Percentiles rank a stretch among this genome's conserved stretches.
Conservation (phyloP, 2,113 vertebrate species). For the Ptilonorhynchus violaceus region DNA sequence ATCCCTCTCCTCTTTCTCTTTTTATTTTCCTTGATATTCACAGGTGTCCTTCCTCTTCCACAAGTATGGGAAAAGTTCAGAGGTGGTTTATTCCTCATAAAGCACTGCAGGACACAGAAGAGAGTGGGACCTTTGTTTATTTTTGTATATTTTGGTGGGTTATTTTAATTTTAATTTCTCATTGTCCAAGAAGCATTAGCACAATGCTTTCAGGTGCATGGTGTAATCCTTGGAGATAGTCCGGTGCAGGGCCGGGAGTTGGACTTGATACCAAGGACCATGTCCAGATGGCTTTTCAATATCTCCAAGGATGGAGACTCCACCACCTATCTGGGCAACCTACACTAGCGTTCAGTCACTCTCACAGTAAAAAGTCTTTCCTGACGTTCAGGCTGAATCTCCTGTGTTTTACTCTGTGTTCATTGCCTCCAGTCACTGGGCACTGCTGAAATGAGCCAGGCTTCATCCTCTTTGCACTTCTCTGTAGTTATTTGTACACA, state of each 20-base stretch:
- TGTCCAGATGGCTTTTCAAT: neutral
- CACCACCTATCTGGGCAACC: neutral
- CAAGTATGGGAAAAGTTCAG: neutral
- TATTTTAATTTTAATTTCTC: neutral
- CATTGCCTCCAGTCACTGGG: neutral
- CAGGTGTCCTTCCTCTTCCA: neutral
- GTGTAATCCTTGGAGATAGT: neutral
- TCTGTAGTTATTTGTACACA: neutral
- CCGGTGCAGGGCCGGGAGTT: neutral
- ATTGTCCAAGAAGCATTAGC: neutral
- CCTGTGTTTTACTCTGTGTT: neutral
- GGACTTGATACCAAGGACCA: rapidly evolving
- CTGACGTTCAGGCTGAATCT: neutral
- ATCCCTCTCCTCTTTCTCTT: neutral
- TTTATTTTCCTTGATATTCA: rapidly evolving
- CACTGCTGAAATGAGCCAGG: neutral
- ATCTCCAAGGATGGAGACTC: neutral
- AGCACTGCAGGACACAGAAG: neutral
- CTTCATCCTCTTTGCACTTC: neutral
- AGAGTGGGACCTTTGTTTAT: neutral
- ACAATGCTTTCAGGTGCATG: neutral
- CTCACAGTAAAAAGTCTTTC: neutral
- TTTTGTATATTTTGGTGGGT: neutral
- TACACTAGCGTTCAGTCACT: neutral
- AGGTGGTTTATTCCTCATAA: neutral